A percentile compares a stretch with the other conserved stretches of the same genome.
Conservation (phyloP, 2,113 vertebrate species). For the Rhynchomys soricoides region DNA sequence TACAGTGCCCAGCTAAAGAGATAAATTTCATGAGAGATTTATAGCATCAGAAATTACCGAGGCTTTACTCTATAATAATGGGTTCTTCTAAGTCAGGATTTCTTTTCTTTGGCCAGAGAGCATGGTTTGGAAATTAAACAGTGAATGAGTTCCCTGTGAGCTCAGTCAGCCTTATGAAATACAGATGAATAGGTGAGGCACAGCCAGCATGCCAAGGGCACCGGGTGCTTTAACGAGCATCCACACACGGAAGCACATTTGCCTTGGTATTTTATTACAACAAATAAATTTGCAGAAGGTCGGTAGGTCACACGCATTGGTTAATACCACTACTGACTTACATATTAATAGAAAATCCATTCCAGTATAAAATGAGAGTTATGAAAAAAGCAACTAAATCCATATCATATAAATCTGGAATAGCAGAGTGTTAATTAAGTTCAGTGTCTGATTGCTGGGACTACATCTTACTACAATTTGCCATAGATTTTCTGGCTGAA, state of each 20-base stretch:
- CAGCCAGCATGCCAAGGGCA: neutral
- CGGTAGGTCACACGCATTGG: neutral
- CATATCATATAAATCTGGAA: neutral
- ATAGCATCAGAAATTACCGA: neutral
- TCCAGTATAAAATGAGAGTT: neutral
- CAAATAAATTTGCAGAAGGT: neutral
- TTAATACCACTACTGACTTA: neutral
- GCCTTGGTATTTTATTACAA: neutral
- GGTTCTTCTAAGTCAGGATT: neutral
- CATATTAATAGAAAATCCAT: neutral
- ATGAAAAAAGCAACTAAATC: neutral
- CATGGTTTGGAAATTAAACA: conserved; percentile 21
- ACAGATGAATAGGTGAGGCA: neutral
- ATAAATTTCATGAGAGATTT: neutral
- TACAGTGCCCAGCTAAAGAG: neutral
- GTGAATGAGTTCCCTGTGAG: neutral
- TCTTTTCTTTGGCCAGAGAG: conserved; percentile 24
- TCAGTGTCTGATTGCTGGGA: neutral
- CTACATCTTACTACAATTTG: neutral
- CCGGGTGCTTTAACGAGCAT: neutral
- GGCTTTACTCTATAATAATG: neutral
- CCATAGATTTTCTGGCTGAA: conserved; percentile 41
- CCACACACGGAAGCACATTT: no score
- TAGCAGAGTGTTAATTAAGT: conserved; percentile 1
- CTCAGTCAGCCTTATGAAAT: neutral